Conservation (phyloP, 2,888 invertebrate species). For the Lithophane socia region DNA sequence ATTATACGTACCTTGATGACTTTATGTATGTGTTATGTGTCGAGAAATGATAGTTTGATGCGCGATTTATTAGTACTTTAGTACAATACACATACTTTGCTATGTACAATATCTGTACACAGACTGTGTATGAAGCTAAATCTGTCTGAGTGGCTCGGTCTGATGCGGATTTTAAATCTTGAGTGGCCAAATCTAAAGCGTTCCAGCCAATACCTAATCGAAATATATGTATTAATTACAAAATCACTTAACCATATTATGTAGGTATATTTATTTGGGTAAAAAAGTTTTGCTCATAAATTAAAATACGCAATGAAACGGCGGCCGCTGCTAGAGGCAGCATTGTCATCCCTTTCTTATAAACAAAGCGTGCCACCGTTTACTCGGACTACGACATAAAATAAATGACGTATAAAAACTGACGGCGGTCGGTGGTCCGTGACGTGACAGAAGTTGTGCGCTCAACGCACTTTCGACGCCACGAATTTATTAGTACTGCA, state of each 20-base stretch:
- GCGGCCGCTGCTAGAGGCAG: background rate
- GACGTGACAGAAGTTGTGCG: background rate
- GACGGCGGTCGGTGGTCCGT: background rate
- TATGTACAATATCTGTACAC: background rate
- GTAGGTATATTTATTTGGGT: background rate
- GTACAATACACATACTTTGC: background rate
- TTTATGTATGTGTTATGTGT: background rate
- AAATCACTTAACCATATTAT: background rate
- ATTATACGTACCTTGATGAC: background rate
- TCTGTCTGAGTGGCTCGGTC: constrained; percentile 11
- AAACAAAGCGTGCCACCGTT: background rate
- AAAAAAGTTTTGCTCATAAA: background rate
- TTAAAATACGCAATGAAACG: background rate
- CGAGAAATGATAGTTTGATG: background rate
- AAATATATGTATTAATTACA: constrained; percentile 1
- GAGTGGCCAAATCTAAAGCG: background rate
- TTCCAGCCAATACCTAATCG: background rate
- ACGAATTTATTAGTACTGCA: background rate
- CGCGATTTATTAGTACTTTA: background rate
- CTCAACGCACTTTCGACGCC: too few relatives aligned
- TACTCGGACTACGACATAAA: background rate
- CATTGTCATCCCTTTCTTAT: background rate
- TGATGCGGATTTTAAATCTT: constrained; percentile 13
- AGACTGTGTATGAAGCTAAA: constrained; percentile 16
- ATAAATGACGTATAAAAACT: background rate